phyloP scores from a whole-genome alignment of 2,113 vertebrate genomes.

The Polypterus bichir region DNA sequence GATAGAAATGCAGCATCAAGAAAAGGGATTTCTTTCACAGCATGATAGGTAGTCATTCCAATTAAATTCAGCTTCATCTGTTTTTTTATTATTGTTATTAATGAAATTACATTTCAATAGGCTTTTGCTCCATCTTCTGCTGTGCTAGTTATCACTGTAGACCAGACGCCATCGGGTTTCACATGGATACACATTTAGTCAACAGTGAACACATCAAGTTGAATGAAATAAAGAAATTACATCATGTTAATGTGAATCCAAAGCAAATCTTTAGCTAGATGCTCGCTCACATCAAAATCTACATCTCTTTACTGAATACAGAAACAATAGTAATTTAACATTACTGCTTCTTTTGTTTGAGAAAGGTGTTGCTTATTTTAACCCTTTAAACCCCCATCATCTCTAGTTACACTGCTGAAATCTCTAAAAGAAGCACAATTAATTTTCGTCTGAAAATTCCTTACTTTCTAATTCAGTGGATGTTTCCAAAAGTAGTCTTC shows the following conservation, averaged over 20 bases:
- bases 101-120: slow-evolving; percentile 35
- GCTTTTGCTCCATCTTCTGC: slow-evolving; percentile 15
- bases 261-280: slow-evolving; percentile 8
- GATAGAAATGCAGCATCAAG: slow-evolving; percentile 1
- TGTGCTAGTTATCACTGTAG: slow-evolving; percentile 45
- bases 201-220: slow-evolving; percentile 33
- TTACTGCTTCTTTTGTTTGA: too few relatives aligned
- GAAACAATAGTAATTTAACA: too few relatives aligned
- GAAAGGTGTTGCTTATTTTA: too few relatives aligned
- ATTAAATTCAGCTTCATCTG: slow-evolving; percentile 37
- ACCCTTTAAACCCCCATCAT: too few relatives aligned
- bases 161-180: slow-evolving; percentile 43
- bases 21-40: slow-evolving; percentile 20
- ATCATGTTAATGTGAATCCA: slow-evolving; percentile 12
- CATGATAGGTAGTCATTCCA: slow-evolving; percentile 45
- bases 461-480: too few relatives aligned
- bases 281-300: too few relatives aligned
- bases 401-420: too few relatives aligned
- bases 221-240: slow-evolving; percentile 17
- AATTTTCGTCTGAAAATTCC: too few relatives aligned
- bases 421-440: too few relatives aligned
- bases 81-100: slow-evolving; percentile 34
- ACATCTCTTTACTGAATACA: too few relatives aligned
- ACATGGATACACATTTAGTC: slow-evolving; percentile 46
- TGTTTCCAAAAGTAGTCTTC: too few relatives aligned